A percentile compares a stretch with the other conserved stretches of the same genome.
These are phyloP conservation scores for Lindbergichthys nudifrons DNA, from an alignment of 2,797 vertebrate species.

Conservation along the genomic window DNA sequence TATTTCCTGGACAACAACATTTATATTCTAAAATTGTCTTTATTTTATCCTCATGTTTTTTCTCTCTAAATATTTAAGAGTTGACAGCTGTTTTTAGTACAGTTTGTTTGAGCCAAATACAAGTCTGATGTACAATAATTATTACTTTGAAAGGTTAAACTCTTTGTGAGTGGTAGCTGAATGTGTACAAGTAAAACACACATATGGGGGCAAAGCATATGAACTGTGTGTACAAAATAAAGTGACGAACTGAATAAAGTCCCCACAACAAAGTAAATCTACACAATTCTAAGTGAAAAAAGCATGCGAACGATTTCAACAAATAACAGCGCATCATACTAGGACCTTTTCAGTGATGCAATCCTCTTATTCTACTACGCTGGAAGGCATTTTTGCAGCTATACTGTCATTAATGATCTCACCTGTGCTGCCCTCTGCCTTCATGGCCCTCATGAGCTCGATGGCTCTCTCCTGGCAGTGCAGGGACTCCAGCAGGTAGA, in stretches of 20 bases:
- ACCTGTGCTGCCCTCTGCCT: slow-evolving; percentile 92
- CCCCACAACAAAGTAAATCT: not conserved
- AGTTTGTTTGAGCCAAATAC: too few species aligned
- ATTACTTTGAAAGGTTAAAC: too few species aligned
- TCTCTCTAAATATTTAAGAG: too few species aligned
- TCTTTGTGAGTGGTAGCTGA: not conserved
- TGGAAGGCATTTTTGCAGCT: not conserved
- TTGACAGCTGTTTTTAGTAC: too few species aligned
- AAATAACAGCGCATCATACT: not conserved
- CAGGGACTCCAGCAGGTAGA: slow-evolving; percentile 97
- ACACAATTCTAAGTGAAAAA: not conserved
- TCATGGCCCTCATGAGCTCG: slow-evolving; percentile 98
- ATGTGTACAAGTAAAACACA: not conserved
- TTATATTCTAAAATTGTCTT: too few species aligned
- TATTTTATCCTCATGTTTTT: too few species aligned
- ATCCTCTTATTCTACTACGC: not conserved
- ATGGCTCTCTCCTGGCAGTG: slow-evolving; percentile 98
- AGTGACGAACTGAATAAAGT: not conserved
- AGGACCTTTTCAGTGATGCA: not conserved
- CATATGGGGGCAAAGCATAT: not conserved
- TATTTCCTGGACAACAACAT: too few species aligned
- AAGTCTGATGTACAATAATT: too few species aligned
- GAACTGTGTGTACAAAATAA: not conserved
- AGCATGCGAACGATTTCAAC: not conserved
- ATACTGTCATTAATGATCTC: slow-evolving; percentile 53